Conservation (phyloP, 37 sponge, comb jelly and placozoan species). For the Beroe forskalii region DNA sequence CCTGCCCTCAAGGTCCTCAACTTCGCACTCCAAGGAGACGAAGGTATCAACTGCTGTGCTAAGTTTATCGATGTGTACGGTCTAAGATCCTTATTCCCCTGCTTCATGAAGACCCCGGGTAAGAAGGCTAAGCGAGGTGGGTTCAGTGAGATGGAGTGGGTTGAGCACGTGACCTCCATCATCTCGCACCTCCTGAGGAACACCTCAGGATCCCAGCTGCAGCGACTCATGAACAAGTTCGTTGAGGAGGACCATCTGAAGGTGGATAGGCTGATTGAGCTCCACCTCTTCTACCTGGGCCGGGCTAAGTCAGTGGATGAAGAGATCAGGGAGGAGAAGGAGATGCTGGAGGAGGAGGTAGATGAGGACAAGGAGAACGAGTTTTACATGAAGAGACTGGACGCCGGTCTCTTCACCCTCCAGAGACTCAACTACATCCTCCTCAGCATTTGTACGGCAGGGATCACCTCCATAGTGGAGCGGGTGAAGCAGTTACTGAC, state of each 20-base stretch:
- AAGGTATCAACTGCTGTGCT: conserved; percentile 84
- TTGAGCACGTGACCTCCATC: conserved; percentile 93
- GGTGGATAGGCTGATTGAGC: conserved; percentile 90
- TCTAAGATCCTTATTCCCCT: conserved; percentile 86
- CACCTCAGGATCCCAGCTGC: not conserved
- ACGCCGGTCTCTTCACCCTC: conserved; percentile 90
- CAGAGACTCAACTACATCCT: conserved; percentile 87
- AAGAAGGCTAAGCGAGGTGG: conserved; percentile 67
- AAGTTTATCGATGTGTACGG: conserved; percentile 96
- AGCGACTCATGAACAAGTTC: conserved; percentile 81
- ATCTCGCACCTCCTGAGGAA: conserved; percentile 82
- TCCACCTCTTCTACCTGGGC: conserved; percentile 80
- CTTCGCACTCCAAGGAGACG: conserved; percentile 80
- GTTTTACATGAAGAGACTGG: conserved; percentile 79
- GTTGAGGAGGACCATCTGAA: conserved; percentile 92
- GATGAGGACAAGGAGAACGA: conserved; percentile 74
- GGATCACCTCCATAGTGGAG: conserved; percentile 41
- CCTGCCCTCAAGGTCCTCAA: conserved; percentile 92
- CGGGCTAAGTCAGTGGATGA: conserved; percentile 66
- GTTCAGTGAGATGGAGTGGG: conserved; percentile 74
- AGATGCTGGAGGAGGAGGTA: conserved; percentile 63
- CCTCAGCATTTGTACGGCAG: conserved; percentile 72
- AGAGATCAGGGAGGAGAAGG: conserved; percentile 59
- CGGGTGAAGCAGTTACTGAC: conserved; percentile 72
- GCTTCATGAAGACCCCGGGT: conserved; percentile 86